Evolutionary conservation across 2,797 vertebrate genomes (phyloP).

Genomic region (Lagocephalus sceleratus): DNA sequence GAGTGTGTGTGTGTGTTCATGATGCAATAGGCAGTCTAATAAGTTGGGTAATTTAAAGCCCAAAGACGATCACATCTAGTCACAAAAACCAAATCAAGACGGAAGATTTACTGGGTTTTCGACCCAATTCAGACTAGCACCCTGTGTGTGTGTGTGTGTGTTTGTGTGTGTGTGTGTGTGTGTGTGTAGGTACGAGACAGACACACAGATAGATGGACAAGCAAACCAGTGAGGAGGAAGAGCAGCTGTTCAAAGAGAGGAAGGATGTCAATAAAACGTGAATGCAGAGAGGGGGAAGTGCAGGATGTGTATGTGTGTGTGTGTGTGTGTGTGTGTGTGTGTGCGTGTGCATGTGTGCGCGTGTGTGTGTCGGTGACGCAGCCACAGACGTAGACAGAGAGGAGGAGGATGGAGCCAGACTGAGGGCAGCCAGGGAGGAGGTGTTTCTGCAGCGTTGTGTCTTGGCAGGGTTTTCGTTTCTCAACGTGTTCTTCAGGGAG

Average conservation of each 20-base stretch:
- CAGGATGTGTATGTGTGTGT: slow-evolving; percentile 18
- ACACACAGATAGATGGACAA: slow-evolving; percentile 8
- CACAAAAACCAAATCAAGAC: slow-evolving; percentile 13
- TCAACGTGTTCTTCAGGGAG: too few species aligned
- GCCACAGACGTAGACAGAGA: slow-evolving; percentile 32
- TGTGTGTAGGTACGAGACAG: slow-evolving; percentile 3
- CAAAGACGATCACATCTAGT: slow-evolving; percentile 19
- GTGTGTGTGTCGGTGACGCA: slow-evolving; percentile 34
- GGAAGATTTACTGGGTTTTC: slow-evolving; percentile 11
- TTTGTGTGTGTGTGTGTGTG: slow-evolving; percentile 2
- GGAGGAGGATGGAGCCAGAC: slow-evolving; percentile 9
- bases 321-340: slow-evolving; percentile 15
- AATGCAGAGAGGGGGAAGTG: slow-evolving; percentile 12
- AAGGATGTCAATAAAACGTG: slow-evolving; percentile 42
- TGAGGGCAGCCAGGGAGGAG: slow-evolving; percentile 15
- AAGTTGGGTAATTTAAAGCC: slow-evolving; percentile 8
- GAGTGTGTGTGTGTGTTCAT: slow-evolving; percentile 3
- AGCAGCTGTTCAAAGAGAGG: slow-evolving; percentile 14
- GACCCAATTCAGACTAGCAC: neutral
- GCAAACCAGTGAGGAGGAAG: slow-evolving; percentile 14
- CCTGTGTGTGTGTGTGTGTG: neutral
- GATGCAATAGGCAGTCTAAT: slow-evolving; percentile 21
- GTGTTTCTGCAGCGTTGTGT: slow-evolving; percentile 9
- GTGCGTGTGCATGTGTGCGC: slow-evolving; percentile 22
- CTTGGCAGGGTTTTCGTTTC: neutral